These are phyloP conservation scores for Eueremaeus valkanovi DNA, from an alignment of 2,888 invertebrate species.

Conservation along the genomic window DNA sequence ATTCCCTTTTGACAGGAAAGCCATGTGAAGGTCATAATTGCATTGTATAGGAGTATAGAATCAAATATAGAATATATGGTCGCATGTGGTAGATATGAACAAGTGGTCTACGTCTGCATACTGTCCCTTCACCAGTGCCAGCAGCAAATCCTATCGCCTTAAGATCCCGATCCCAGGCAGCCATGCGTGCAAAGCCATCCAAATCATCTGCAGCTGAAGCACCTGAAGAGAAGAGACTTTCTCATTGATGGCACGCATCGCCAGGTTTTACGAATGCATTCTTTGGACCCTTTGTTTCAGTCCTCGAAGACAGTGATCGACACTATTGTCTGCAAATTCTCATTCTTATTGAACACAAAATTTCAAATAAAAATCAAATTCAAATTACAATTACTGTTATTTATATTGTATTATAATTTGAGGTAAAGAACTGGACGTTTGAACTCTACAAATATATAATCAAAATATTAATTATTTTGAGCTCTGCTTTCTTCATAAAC, in stretches of 20 bases:
- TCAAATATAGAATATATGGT: not conserved
- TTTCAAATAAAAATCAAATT: not conserved
- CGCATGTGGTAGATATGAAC: slow-evolving; percentile 18
- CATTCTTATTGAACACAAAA: not conserved
- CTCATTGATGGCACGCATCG: slow-evolving; percentile 32
- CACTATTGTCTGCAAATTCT: not conserved
- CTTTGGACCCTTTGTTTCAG: slow-evolving; percentile 12
- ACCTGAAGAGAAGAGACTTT: too few relatives aligned
- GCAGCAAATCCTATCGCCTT: slow-evolving; percentile 12
- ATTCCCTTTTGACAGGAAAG: not conserved
- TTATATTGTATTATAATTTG: not conserved
- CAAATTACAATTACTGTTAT: not conserved
- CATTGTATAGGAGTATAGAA: not conserved
- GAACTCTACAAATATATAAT: not conserved
- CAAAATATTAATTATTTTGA: not conserved
- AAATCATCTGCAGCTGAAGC: slow-evolving; percentile 4
- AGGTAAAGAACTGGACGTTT: not conserved
- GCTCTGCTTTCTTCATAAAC: too few relatives aligned
- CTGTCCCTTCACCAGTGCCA: not conserved
- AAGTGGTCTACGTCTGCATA: not conserved
- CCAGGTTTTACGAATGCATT: not conserved
- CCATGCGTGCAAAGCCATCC: slow-evolving; percentile 3
- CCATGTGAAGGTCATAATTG: slow-evolving; percentile 35
- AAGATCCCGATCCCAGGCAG: slow-evolving; percentile 28
- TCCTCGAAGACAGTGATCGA: not conserved